Conservation (phyloP, 2,797 vertebrate species). For the Fratercula arctica region DNA sequence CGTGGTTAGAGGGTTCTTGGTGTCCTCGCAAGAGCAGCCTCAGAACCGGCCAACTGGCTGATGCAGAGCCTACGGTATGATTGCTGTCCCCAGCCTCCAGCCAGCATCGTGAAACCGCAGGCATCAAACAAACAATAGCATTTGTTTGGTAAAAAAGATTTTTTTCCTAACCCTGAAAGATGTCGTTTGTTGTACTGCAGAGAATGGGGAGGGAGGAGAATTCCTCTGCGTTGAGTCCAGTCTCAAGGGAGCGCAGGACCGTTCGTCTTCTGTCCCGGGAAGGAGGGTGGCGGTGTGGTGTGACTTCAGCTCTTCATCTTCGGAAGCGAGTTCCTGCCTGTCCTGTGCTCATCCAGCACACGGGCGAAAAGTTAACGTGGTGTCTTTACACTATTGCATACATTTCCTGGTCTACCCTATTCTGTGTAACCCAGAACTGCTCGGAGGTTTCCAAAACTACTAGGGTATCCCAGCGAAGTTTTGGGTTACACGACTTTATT, state of each 20-base stretch:
- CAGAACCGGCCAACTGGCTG: not conserved
- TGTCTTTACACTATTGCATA: not conserved
- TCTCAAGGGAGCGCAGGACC: not conserved
- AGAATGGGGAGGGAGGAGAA: not conserved
- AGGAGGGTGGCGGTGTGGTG: not conserved
- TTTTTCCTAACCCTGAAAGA: not conserved
- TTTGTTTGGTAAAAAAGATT: not conserved
- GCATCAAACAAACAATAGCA: constrained; percentile 25
- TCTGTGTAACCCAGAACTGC: not conserved
- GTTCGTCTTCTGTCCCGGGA: not conserved
- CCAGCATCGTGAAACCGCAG: constrained; percentile 12
- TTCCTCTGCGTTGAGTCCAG: not conserved
- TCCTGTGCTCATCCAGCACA: not conserved
- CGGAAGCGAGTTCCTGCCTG: not conserved
- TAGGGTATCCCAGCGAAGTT: not conserved
- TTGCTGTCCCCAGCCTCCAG: not conserved
- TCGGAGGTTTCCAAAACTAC: not conserved
- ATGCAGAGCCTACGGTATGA: not conserved
- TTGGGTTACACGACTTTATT: not conserved
- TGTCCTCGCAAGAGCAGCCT: not conserved
- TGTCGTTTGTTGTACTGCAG: not conserved
- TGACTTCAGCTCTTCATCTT: not conserved
- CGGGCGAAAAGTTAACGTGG: not conserved
- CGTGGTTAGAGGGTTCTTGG: not conserved
- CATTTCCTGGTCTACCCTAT: not conserved